phyloP scores from a whole-genome alignment of 1,140 invertebrate genomes.

The Asbolus verrucosus region DNA sequence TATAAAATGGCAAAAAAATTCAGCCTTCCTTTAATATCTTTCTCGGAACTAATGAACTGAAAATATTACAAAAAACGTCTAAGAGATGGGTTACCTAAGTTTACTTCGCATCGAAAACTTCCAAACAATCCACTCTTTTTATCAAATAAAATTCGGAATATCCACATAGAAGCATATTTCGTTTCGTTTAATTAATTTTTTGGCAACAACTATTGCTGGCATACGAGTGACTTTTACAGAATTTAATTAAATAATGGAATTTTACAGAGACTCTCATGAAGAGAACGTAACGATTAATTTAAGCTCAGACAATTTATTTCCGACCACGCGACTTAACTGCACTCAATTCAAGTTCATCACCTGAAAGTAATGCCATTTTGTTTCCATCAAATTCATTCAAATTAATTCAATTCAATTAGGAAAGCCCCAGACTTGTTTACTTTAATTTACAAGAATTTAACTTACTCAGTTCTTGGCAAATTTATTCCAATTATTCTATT shows the following conservation, averaged over 20 bases:
- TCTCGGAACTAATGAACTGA: background rate
- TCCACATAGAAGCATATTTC: background rate
- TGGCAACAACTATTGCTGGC: background rate
- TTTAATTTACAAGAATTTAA: too few relatives aligned
- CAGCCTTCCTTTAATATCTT: background rate
- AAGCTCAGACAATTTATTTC: background rate
- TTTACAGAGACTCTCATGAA: background rate
- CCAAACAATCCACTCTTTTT: background rate
- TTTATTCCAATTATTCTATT: too few relatives aligned
- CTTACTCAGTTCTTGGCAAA: too few relatives aligned
- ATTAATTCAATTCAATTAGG: too few relatives aligned
- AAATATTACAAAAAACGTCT: background rate
- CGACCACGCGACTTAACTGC: background rate
- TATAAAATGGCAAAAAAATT: background rate
- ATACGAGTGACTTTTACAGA: background rate
- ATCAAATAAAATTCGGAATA: background rate
- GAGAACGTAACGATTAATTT: background rate
- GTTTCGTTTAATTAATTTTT: background rate
- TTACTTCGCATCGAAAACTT: slow-evolving; percentile 2
- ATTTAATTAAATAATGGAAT: background rate
- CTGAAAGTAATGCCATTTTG: slow-evolving; percentile 1
- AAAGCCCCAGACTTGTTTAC: too few relatives aligned
- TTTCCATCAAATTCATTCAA: background rate
- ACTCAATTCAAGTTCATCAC: background rate
- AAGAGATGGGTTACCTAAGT: background rate